phyloP scores from a whole-genome alignment of 1,140 invertebrate species.

The Diachasma alloeum region DNA sequence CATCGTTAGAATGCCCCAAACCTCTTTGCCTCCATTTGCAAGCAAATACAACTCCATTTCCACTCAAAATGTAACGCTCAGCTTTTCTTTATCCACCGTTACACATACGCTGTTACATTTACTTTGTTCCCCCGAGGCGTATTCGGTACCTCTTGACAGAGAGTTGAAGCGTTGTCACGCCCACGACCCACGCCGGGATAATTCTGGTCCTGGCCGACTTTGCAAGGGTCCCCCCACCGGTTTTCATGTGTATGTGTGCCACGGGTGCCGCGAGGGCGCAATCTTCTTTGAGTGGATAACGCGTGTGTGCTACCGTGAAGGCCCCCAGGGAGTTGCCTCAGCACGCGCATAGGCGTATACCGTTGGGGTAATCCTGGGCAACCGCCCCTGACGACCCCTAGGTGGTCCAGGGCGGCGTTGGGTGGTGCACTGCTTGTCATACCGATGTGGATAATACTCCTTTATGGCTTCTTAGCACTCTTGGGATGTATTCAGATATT shows the following conservation, averaged over 20 bases:
- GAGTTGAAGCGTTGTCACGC: conserved; percentile 30
- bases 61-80: not conserved
- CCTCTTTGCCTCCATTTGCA: not conserved
- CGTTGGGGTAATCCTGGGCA: conserved; percentile 27
- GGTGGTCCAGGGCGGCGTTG: conserved; percentile 40
- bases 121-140: conserved; percentile 14
- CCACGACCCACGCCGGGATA: conserved; percentile 38
- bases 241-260: conserved; percentile 5
- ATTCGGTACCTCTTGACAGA: conserved; percentile 19
- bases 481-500: not conserved
- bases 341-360: conserved; percentile 39
- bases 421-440: conserved; percentile 34
- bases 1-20: not conserved
- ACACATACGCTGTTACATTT: conserved; percentile 4
- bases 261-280: conserved; percentile 29
- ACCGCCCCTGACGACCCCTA: conserved; percentile 41
- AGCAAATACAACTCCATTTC: conserved; percentile 8
- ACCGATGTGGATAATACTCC: conserved; percentile 20
- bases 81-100: conserved; percentile 7
- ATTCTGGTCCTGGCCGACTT: conserved; percentile 33
- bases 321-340: conserved; percentile 34
- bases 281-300: conserved; percentile 41
- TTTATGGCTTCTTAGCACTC: not conserved
- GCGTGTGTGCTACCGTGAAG: conserved; percentile 28
- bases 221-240: not conserved